Evolutionary conservation across 2,797 vertebrate genomes (phyloP).

Genomic region (Otus scops): DNA sequence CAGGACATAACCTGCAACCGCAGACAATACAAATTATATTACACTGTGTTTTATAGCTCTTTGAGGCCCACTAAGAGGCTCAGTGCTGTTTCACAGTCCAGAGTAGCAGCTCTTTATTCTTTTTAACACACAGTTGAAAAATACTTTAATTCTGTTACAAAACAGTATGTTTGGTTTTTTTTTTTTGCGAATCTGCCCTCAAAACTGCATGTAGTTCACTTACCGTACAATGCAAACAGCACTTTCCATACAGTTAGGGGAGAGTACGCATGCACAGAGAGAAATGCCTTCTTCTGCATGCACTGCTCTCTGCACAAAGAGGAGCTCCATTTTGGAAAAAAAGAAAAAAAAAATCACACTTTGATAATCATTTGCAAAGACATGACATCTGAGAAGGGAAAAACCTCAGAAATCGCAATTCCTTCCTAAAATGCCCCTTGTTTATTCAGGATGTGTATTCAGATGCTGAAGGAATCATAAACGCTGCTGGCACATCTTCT

Average conservation of each 20-base stretch:
- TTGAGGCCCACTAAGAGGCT: conserved; percentile 40
- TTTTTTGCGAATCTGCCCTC: neutral
- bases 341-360: neutral
- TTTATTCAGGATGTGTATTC: neutral
- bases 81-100: neutral
- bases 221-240: neutral
- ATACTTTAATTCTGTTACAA: neutral
- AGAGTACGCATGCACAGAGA: neutral
- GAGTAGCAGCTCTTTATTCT: conserved; percentile 26
- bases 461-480: neutral
- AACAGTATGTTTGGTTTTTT: neutral
- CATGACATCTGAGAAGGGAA: neutral
- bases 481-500: neutral
- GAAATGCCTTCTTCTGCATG: neutral
- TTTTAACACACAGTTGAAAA: conserved; percentile 25
- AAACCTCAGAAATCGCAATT: neutral
- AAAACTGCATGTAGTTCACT: neutral
- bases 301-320: neutral
- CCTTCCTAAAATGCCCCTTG: neutral
- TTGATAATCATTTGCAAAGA: neutral
- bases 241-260: neutral
- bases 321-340: neutral
- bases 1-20: conserved; percentile 72
- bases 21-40: conserved; percentile 74
- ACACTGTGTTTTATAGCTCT: conserved; percentile 50